Conservation (phyloP, 53 echinoderm and acorn worm genomes). For the Henricia sp. region DNA sequence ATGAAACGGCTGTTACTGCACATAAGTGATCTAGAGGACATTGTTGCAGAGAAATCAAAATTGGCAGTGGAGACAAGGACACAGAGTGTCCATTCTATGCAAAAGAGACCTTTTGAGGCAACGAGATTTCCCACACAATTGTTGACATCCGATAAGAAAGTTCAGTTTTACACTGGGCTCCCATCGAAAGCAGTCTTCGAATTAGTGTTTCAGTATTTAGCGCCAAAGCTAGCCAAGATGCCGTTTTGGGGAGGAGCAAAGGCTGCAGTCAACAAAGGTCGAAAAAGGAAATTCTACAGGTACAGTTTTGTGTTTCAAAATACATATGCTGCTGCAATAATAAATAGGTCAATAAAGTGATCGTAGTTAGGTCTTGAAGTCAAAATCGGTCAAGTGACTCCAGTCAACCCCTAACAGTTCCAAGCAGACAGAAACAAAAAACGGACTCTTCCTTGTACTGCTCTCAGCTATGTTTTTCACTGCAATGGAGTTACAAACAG, state of each 20-base stretch:
- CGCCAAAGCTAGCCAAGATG: conserved; percentile 9
- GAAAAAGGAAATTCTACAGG: not conserved
- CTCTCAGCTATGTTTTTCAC: too few relatives aligned
- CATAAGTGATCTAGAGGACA: not conserved
- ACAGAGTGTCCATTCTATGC: not conserved
- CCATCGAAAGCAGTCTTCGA: conserved; percentile 13
- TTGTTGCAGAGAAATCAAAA: not conserved
- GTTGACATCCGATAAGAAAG: conserved; percentile 10
- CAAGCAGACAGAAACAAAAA: too few relatives aligned
- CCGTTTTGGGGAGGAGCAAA: conserved; percentile 3
- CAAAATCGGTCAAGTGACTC: too few relatives aligned
- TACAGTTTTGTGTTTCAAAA: not conserved
- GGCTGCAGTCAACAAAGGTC: not conserved
- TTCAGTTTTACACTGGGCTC: conserved; percentile 19
- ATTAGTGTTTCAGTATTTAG: conserved; percentile 14
- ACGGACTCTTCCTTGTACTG: too few relatives aligned
- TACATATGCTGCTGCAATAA: not conserved
- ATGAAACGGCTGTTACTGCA: conserved; percentile 5
- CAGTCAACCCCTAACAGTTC: too few relatives aligned
- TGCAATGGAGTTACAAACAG: too few relatives aligned
- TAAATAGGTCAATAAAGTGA: too few relatives aligned
- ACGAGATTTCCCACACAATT: conserved; percentile 1
- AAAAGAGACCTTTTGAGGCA: not conserved
- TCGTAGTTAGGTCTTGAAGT: too few relatives aligned
- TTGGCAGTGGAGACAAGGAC: not conserved